Evolutionary conservation across 1,140 invertebrate genomes (phyloP).

Genomic region (Scaptomyza montana): DNA sequence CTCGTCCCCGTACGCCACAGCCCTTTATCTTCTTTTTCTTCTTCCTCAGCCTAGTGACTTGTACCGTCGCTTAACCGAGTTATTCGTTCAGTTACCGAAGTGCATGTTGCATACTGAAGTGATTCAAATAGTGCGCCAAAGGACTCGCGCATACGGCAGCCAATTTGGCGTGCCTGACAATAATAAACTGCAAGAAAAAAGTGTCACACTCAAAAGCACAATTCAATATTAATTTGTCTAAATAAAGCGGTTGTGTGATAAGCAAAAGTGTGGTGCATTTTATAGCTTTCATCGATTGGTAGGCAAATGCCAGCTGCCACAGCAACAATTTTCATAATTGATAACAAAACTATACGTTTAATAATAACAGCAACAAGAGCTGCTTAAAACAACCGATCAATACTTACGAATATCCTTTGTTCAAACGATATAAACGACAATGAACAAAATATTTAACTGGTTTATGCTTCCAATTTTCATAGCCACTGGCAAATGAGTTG

Average conservation of each 20-base stretch:
- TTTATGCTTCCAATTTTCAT: constrained; percentile 40
- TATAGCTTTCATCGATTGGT: constrained; percentile 29
- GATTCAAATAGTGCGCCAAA: constrained; percentile 18
- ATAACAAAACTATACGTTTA: neutral
- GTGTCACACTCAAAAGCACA: neutral
- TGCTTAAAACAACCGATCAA: neutral
- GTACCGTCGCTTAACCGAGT: neutral
- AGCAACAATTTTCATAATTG: constrained; percentile 9
- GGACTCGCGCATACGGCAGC: constrained; percentile 23
- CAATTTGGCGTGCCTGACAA: constrained; percentile 7
- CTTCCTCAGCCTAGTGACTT: constrained; percentile 3
- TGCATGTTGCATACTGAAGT: constrained; percentile 22
- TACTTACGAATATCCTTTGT: constrained; percentile 29
- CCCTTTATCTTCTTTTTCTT: too few species aligned
- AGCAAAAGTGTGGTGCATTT: constrained; percentile 26
- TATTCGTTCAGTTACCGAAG: neutral
- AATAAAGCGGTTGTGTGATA: constrained; percentile 15
- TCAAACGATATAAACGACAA: constrained; percentile 38
- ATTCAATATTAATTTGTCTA: too few species aligned
- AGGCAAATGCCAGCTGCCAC: constrained; percentile 9
- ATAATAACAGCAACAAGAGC: constrained; percentile 4
- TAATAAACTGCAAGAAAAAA: neutral
- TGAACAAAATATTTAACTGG: constrained; percentile 16
- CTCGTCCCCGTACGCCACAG: neutral
- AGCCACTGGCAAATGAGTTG: constrained; percentile 42